Conservation (phyloP, 1,140 invertebrate genomes). For the Calephelis nemesis region DNA sequence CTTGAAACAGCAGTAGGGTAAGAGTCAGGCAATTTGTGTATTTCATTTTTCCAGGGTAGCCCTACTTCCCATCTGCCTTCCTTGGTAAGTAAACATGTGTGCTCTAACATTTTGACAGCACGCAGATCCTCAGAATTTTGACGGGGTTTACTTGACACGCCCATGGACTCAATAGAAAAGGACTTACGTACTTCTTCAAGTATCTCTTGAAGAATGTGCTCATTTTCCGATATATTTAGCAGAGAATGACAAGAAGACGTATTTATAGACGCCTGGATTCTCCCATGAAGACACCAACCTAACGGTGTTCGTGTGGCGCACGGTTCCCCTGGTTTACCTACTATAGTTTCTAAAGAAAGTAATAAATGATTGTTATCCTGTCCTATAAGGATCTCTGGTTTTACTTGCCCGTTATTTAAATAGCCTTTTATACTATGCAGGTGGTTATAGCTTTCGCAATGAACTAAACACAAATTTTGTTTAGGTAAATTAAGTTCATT, state of each 20-base stretch:
- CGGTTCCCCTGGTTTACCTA: slow-evolving; percentile 28
- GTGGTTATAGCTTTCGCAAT: slow-evolving; percentile 1
- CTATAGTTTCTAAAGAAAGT: slow-evolving; percentile 26
- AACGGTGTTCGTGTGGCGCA: slow-evolving; percentile 27
- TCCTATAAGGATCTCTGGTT: slow-evolving; percentile 38
- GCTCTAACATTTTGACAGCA: slow-evolving; percentile 19
- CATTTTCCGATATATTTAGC: not conserved
- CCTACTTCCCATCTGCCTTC: slow-evolving; percentile 14
- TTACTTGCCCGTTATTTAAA: not conserved
- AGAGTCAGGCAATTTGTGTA: slow-evolving; percentile 27
- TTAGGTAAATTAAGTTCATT: slow-evolving; percentile 28
- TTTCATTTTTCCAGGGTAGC: slow-evolving; percentile 38
- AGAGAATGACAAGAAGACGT: not conserved
- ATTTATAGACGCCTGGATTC: not conserved
- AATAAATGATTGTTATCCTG: slow-evolving; percentile 41
- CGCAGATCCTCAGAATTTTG: slow-evolving; percentile 27
- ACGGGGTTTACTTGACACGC: slow-evolving; percentile 22
- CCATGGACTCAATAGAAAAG: slow-evolving; percentile 28
- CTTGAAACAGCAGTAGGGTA: not conserved
- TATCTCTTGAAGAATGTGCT: slow-evolving; percentile 1
- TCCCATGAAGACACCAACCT: slow-evolving; percentile 38
- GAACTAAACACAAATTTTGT: slow-evolving; percentile 27
- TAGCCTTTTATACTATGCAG: not conserved
- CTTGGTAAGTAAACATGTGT: not conserved
- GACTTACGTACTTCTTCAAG: slow-evolving; percentile 20